Evolutionary conservation across 2,888 invertebrate genomes (phyloP).

Genomic region (Dasypogon diadema): DNA sequence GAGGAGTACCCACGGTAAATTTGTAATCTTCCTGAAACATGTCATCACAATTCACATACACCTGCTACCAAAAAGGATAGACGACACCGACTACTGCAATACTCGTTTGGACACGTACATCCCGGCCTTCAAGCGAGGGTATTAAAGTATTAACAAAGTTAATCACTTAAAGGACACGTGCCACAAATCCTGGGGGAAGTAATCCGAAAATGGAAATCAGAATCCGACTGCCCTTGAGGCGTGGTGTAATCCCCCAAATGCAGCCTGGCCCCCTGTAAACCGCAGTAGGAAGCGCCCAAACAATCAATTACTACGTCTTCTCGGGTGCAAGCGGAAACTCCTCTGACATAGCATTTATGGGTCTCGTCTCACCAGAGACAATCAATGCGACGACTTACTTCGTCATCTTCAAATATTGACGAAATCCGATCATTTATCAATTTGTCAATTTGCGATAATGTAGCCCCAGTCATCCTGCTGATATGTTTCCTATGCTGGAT

Average conservation of each 20-base stretch:
- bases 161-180: conserved; percentile 54
- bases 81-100: background rate
- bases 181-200: conserved; percentile 17
- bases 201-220: background rate
- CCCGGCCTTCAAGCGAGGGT: background rate
- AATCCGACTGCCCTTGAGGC: background rate
- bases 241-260: background rate
- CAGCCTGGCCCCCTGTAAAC: background rate
- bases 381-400: background rate
- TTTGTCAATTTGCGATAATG: conserved; percentile 44
- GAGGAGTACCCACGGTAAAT: background rate
- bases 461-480: conserved; percentile 2
- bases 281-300: conserved; percentile 20
- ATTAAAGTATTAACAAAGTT: conserved; percentile 52
- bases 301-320: conserved; percentile 16
- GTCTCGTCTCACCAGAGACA: background rate
- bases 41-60: conserved; percentile 28
- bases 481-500: conserved; percentile 19
- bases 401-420: conserved; percentile 44
- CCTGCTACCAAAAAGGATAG: background rate
- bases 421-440: conserved; percentile 46
- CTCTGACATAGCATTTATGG: background rate
- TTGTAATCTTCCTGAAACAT: conserved; percentile 44
- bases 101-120: conserved; percentile 10
- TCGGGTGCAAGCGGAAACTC: background rate